Conservation (phyloP, 2,797 vertebrate genomes). For the Pygocentrus nattereri region DNA sequence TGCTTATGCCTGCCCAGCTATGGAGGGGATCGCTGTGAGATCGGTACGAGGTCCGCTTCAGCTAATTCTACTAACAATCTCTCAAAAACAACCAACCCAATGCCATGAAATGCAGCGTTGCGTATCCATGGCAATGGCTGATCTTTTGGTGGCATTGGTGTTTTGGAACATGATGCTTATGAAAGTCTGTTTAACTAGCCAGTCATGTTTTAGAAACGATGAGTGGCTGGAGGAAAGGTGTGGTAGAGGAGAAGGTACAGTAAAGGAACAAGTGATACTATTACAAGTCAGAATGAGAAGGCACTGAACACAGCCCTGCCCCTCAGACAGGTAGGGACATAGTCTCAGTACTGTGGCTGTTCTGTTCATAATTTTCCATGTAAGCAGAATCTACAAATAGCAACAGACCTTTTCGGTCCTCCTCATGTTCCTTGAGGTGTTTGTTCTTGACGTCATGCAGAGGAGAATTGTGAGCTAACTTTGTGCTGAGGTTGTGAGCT, state of each 20-base stretch:
- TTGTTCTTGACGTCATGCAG: constrained; percentile 29
- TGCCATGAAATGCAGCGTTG: constrained; percentile 35
- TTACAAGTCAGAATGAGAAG: constrained; percentile 51
- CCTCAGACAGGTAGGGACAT: constrained; percentile 14
- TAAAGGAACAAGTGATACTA: constrained; percentile 55
- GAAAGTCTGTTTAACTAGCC: not conserved
- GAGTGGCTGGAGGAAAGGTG: constrained; percentile 10
- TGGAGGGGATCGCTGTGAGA: constrained; percentile 94
- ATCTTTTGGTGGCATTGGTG: constrained; percentile 16
- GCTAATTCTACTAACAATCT: constrained; percentile 89
- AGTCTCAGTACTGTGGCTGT: constrained; percentile 23
- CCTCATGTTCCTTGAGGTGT: constrained; percentile 20
- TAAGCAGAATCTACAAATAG: constrained; percentile 34
- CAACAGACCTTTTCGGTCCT: constrained; percentile 3
- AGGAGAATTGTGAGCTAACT: constrained; percentile 21
- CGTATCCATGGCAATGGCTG: constrained; percentile 15
- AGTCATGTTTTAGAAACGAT: constrained; percentile 7
- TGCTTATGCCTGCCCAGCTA: constrained; percentile 99
- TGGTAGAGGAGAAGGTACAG: constrained; percentile 19
- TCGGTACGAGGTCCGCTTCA: constrained; percentile 94
- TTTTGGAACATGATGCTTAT: constrained; percentile 22
- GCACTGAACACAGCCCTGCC: not conserved
- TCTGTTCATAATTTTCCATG: constrained; percentile 38
- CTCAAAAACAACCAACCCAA: constrained; percentile 64
- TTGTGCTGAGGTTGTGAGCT: constrained; percentile 7